Percentiles rank a stretch among this genome's conserved stretches.
Evolutionary conservation across 2,888 invertebrate genomes (phyloP).

Genomic region (Platycheirus rosarum): DNA sequence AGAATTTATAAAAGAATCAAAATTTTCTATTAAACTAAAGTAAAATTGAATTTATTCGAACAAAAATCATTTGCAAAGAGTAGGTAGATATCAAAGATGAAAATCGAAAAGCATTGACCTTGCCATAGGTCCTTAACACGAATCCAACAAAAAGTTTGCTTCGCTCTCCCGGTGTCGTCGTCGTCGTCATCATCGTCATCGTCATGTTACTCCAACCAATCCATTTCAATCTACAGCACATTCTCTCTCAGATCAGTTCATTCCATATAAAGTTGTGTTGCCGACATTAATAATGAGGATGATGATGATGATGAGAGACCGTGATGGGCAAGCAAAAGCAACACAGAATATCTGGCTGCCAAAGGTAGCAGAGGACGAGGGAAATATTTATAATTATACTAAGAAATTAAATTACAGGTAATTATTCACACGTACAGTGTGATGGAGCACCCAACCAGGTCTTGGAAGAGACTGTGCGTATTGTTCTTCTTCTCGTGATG

Average conservation of each 20-base stretch:
- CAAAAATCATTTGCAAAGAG: no score
- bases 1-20: no score
- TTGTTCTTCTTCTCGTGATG: background rate
- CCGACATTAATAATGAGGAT: conserved; percentile 27
- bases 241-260: conserved; percentile 25
- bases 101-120: conserved; percentile 77
- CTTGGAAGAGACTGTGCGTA: background rate
- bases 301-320: conserved; percentile 42
- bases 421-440: conserved; percentile 68
- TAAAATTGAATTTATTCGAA: no score
- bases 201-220: conserved; percentile 7
- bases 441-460: conserved; percentile 2
- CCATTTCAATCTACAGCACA: conserved; percentile 27
- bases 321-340: conserved; percentile 37
- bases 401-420: conserved; percentile 68
- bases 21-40: no score
- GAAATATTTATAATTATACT: conserved; percentile 62
- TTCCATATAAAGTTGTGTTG: conserved; percentile 19
- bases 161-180: conserved; percentile 18
- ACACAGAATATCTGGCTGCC: background rate
- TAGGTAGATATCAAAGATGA: conserved; percentile 19
- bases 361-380: background rate
- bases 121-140: conserved; percentile 76
- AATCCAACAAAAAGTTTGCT: conserved; percentile 50
- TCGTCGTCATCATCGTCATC: conserved; percentile 4